Evolutionary conservation across 2,113 vertebrate genomes (phyloP), one percentile per base, ranked within the genome.

Genomic region (Notiomystis cincta): DNA sequence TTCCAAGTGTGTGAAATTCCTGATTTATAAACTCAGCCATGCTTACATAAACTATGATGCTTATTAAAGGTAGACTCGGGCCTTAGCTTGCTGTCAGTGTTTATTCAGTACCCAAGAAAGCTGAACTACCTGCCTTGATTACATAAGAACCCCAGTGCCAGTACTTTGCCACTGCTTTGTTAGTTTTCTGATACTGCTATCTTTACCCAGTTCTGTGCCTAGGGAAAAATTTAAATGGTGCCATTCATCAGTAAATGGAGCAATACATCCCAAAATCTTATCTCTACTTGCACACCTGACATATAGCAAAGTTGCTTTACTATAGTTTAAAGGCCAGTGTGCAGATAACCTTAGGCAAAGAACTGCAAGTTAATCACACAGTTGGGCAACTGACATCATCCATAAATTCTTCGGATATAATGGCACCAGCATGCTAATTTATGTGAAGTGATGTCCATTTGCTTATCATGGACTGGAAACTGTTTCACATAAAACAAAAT

Each of bases 381-480:
- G 81, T 82, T 96, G 86, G 78, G 86, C 62, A 92, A 93, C 62
- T 95, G 94, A 93, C 91, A 82, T 94, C n/a, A 91, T 91, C 78
- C 86, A 90, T 96, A 96, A 96, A 95, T 95, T 96, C 60, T 92
- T 93, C 25, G 13, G 81, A 81, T 93, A 89, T 51, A 92, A 90
- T 72, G 67, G 60, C 53, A 97, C 44, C 71, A 90, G 66, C 47
- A 90, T 85, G 57, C 50, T 95, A 93, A 95, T 93, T 96, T 78
- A 83, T 91, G 69, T 92, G 84, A 96, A 91, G 60, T 81, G 67
- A 91, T 94, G 95, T 93, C 95, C 84, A 93, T 96, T 97, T 96
- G 61, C 76, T 96, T 96, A 93, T 75, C 87, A 92, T 73, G 65
- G 70, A 95, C 80, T 93, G 35, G 76, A 95, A 96, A 95, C 28